Percentiles rank a stretch among this genome's conserved stretches.
Evolutionary conservation across 64 coral and sea anemone species (phyloP).

Genomic region (Trachythela sp.): DNA sequence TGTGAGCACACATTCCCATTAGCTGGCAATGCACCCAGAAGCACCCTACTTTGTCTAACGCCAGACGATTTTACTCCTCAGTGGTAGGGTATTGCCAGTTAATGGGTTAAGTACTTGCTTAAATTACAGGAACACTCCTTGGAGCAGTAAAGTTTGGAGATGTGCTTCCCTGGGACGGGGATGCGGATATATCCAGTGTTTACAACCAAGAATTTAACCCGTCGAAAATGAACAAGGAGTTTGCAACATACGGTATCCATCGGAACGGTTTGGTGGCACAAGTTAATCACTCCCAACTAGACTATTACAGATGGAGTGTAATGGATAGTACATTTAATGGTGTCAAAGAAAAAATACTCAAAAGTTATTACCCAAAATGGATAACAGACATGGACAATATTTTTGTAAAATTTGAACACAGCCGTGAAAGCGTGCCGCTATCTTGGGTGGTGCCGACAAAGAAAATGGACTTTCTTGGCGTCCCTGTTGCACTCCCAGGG

Average conservation of each 20-base stretch:
- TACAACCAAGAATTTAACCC: not conserved
- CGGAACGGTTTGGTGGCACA: constrained; percentile 49
- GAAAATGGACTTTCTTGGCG: constrained; percentile 66
- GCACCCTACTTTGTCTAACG: too few species aligned
- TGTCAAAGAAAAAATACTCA: constrained; percentile 41
- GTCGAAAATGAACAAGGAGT: constrained; percentile 1
- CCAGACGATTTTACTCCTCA: too few species aligned
- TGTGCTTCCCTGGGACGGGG: constrained; percentile 72
- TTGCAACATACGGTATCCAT: constrained; percentile 44
- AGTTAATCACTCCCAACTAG: constrained; percentile 42
- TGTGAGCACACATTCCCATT: too few species aligned
- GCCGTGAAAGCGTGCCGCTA: constrained; percentile 46
- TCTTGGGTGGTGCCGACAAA: constrained; percentile 51
- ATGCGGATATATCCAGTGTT: constrained; percentile 74
- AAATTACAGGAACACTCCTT: constrained; percentile 78
- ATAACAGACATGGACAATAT: constrained; percentile 48
- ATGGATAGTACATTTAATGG: constrained; percentile 32
- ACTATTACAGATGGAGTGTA: constrained; percentile 64
- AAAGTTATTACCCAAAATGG: constrained; percentile 65
- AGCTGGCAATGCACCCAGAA: too few species aligned
- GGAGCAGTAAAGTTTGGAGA: constrained; percentile 58
- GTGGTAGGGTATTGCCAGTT: too few species aligned
- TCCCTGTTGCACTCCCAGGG: constrained; percentile 55
- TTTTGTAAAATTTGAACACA: constrained; percentile 55
- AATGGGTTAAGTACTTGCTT: too few species aligned